These are phyloP conservation scores for Pachyseris speciosa DNA, from an alignment of 64 coral and sea anemone species.

Conservation along the genomic window DNA sequence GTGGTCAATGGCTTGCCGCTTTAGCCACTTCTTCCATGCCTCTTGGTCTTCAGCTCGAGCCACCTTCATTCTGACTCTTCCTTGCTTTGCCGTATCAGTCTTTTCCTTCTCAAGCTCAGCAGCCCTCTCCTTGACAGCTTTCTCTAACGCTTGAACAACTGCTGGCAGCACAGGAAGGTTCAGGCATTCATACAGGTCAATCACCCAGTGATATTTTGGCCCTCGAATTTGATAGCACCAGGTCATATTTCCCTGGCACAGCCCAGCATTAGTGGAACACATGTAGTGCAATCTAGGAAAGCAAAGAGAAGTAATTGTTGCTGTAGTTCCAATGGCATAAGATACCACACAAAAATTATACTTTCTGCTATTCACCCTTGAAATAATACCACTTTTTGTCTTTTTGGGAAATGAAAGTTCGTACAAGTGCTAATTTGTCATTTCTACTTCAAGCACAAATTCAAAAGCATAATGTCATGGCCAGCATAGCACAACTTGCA, in stretches of 20 bases:
- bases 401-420: too few species aligned
- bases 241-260: constrained; percentile 47
- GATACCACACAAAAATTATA: too few species aligned
- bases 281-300: constrained; percentile 51
- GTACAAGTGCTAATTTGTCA: too few species aligned
- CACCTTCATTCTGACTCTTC: neutral
- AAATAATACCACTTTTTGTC: too few species aligned
- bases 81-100: constrained; percentile 8
- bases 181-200: constrained; percentile 22
- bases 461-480: too few species aligned
- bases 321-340: too few species aligned
- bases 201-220: constrained; percentile 7
- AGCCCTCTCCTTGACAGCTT: neutral
- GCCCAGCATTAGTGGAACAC: constrained; percentile 14
- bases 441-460: too few species aligned
- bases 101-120: constrained; percentile 6
- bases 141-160: constrained; percentile 9
- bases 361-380: too few species aligned
- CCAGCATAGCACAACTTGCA: too few species aligned
- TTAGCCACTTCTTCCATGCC: constrained; percentile 49
- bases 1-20: constrained; percentile 12
- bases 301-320: too few species aligned
- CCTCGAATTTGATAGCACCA: constrained; percentile 48
- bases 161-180: constrained; percentile 43
- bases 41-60: too few species aligned